Conservation (phyloP, 2,113 vertebrate species). For the Columba livia region DNA sequence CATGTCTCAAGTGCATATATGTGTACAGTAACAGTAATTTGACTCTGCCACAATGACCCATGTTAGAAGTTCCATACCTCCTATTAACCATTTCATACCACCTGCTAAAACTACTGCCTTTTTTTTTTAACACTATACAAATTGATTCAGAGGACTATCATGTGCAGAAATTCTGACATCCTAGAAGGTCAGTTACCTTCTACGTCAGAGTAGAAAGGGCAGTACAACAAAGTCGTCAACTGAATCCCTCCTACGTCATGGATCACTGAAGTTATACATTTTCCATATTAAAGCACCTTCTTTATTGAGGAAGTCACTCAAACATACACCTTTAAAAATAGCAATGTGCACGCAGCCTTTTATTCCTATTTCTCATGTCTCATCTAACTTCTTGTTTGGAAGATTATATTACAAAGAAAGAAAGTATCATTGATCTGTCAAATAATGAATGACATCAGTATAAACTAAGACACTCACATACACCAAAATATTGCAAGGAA, state of each 20-base stretch:
- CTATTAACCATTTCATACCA: not conserved
- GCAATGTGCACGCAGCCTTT: not conserved
- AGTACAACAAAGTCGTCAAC: not conserved
- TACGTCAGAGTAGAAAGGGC: not conserved
- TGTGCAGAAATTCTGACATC: not conserved
- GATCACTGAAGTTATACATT: not conserved
- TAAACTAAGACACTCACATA: not conserved
- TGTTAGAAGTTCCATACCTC: not conserved
- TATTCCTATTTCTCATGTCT: not conserved
- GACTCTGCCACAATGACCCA: not conserved
- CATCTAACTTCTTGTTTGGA: not conserved
- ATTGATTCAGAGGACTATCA: not conserved
- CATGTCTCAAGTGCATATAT: fast-evolving
- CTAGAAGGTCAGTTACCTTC: not conserved
- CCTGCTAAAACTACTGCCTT: not conserved
- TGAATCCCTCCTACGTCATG: not conserved
- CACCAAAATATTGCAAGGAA: not conserved
- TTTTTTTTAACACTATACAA: not conserved
- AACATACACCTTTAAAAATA: not conserved
- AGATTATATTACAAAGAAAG: not conserved
- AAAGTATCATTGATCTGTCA: not conserved
- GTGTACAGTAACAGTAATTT: not conserved
- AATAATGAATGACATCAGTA: not conserved
- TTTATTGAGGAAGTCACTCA: not conserved
- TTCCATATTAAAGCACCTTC: not conserved